phyloP scores from a whole-genome alignment of 2,797 vertebrate species.

The Hafferia zeledoni region DNA sequence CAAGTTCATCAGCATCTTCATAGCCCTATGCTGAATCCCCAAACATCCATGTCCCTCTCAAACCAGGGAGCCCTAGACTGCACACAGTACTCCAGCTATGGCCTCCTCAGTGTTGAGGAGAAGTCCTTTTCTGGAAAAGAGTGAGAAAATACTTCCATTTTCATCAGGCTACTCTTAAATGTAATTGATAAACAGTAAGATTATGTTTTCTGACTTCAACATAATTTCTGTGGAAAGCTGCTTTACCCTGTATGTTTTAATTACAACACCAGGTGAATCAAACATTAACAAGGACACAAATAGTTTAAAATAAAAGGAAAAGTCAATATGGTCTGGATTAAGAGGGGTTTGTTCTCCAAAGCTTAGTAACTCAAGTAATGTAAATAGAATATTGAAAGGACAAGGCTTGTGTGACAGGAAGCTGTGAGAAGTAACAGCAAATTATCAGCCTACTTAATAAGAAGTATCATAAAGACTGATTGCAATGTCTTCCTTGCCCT shows the following conservation, averaged over 20 bases:
- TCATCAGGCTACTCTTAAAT: neutral
- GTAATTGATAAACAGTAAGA: neutral
- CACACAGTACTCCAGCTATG: neutral
- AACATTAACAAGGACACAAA: constrained; percentile 17
- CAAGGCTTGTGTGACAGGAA: neutral
- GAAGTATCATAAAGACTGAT: neutral
- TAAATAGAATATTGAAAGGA: constrained; percentile 10
- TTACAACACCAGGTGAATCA: constrained; percentile 23
- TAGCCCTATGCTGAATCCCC: neutral
- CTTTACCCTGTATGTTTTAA: neutral
- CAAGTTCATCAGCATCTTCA: neutral
- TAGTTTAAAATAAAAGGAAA: constrained; percentile 10
- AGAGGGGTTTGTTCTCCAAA: neutral
- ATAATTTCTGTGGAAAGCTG: neutral
- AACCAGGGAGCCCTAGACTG: neutral
- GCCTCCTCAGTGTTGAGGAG: neutral
- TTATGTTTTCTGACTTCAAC: neutral
- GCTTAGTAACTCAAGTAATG: neutral
- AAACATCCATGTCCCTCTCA: neutral
- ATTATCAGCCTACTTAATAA: constrained; percentile 3
- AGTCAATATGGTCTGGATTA: neutral
- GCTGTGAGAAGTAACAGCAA: neutral
- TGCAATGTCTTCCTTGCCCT: neutral
- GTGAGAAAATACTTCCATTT: neutral
- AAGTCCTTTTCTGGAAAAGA: neutral